Evolutionary conservation across 2,888 invertebrate genomes (phyloP).

Genomic region (Lasioglossum malachurum): DNA sequence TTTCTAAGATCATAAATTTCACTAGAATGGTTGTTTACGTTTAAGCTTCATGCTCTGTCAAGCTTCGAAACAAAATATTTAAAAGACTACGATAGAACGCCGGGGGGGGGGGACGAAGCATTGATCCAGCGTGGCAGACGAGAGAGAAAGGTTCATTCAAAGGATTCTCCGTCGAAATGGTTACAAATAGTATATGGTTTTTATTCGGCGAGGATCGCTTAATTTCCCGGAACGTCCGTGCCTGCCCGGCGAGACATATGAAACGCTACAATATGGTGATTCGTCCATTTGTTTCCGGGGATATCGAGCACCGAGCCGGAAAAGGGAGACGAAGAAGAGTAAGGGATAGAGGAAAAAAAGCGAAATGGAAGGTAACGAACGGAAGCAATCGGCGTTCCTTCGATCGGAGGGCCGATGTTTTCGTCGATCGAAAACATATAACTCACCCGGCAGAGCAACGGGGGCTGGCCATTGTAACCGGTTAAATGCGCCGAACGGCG

Average conservation of each 20-base stretch:
- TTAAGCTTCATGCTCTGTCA: not conserved
- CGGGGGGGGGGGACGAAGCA: not conserved
- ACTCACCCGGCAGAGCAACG: constrained; percentile 46
- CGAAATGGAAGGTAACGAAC: constrained; percentile 25
- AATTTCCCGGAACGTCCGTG: not conserved
- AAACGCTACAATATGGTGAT: constrained; percentile 29
- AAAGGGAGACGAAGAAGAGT: not conserved
- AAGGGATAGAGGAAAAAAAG: not conserved
- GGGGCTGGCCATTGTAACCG: constrained; percentile 39
- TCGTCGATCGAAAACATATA: constrained; percentile 62
- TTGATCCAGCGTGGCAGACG: not conserved
- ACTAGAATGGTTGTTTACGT: not conserved
- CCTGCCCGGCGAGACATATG: not conserved
- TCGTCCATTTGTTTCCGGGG: constrained; percentile 2
- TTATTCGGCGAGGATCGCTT: constrained; percentile 1
- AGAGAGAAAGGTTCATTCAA: constrained; percentile 2
- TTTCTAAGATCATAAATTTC: not conserved
- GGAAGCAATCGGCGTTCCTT: constrained; percentile 37
- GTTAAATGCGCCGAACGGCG: constrained; percentile 49
- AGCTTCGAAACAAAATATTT: not conserved
- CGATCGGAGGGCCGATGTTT: constrained; percentile 13
- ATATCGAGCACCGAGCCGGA: constrained; percentile 26
- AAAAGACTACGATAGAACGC: not conserved
- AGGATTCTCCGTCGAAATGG: not conserved
- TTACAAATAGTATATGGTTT: constrained; percentile 5